Base-by-base conservation (phyloP, 2,888 invertebrate species). In the Tenthredo notha region DNA sequence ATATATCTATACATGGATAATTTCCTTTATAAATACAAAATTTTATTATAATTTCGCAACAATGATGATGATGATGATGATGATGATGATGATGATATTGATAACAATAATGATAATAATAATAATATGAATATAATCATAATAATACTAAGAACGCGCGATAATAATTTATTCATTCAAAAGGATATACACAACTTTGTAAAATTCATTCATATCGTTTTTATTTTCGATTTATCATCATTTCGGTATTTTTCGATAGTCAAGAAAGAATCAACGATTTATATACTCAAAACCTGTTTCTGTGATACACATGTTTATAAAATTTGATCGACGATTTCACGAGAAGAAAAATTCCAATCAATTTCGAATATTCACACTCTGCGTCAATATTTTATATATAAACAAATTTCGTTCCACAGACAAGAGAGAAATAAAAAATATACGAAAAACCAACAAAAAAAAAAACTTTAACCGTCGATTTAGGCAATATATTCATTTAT, bases 11-110 rank as follows among this genome's bases (percentile, higher is more conserved):
- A 61, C 9, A 61, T 33, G 65, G 10, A 65, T 65, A 37, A 65
- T 25, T 25, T 65, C n/a, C 12, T 65, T 65, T 65, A 10, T 65
- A 29, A 65, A 65, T 65, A 65, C 65, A 65, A 65, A 65, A 33
- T 70, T 15, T 33, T 70, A 70, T 70, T 37, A 70, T 15, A 33
- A 18, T 70, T 70, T 12, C 25, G 25, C 70, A 43, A 43, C 10
- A 5, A 70, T 70, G 65, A 65, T 18, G 18, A 37, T 5, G 61
- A 37, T 29, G 2, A 70, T 29, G 29, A 70, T 29, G 7, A 37
- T 33, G 67, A 70, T 33, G 33, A 70, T 70, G 21, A 67, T 18
- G 29, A 67, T 33, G 33, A 67, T 12, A 4, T 37, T 58, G 58
- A 67, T 67, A 37, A 70, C 37, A 18, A 37, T 70, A 7, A 18